These are phyloP conservation scores for Arvicanthis niloticus DNA, from an alignment of 2,113 vertebrate genomes.

Conservation along the genomic window DNA sequence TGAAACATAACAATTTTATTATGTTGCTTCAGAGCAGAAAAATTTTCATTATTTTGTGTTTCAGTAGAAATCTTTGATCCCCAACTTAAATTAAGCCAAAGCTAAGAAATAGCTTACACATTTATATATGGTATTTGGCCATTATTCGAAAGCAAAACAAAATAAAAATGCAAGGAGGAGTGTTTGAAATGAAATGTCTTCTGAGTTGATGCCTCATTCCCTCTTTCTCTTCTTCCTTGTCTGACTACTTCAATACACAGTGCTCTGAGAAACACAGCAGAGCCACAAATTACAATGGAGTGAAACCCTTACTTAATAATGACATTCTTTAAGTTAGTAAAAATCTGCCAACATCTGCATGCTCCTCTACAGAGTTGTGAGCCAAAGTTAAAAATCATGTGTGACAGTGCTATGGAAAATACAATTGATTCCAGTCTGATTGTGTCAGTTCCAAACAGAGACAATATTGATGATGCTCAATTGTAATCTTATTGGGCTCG, in stretches of 20 bases:
- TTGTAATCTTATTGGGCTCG: conserved; percentile 90
- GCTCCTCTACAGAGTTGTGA: conserved; percentile 85
- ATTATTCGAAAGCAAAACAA: conserved; percentile 72
- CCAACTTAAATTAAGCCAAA: conserved; percentile 80
- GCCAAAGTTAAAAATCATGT: conserved; percentile 89
- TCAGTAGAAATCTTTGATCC: conserved; percentile 77
- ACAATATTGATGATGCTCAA: conserved; percentile 90
- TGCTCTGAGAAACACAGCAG: conserved; percentile 80
- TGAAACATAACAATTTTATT: conserved; percentile 67
- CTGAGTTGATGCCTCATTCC: conserved; percentile 76
- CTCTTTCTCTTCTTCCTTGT: background rate
- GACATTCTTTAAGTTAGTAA: conserved; percentile 86
- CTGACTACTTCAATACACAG: conserved; percentile 69
- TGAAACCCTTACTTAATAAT: conserved; percentile 86
- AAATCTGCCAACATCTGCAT: conserved; percentile 89
- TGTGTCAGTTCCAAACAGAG: conserved; percentile 90
- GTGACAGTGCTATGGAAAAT: conserved; percentile 89
- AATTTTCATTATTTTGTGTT: conserved; percentile 56
- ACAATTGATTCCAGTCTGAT: conserved; percentile 89
- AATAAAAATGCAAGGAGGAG: conserved; percentile 46
- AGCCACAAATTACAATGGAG: conserved; percentile 86
- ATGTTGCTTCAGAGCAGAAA: conserved; percentile 39
- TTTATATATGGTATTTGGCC: conserved; percentile 78
- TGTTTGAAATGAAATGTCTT: conserved; percentile 78
- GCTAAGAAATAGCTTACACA: conserved; percentile 71